Percentiles rank a stretch among this genome's conserved stretches.
Conservation (phyloP, 2,113 vertebrate genomes). For the Melozone crissalis region DNA sequence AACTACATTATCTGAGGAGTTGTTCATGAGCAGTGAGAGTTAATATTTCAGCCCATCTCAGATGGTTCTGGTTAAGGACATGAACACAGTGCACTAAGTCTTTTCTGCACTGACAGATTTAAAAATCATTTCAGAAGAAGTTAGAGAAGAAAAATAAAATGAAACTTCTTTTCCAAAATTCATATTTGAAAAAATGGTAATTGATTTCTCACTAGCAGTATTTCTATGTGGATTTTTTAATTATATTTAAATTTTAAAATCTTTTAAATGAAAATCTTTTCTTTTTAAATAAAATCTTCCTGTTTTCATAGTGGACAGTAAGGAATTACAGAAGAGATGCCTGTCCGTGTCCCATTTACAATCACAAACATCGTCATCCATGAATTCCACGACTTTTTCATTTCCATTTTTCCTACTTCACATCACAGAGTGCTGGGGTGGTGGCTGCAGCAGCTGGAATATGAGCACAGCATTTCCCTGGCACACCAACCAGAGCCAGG, state of each 20-base stretch:
- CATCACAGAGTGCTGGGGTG: not conserved
- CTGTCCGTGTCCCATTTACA: fast-evolving
- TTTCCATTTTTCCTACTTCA: not conserved
- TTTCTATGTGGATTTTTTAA: not conserved
- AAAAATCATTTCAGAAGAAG: not conserved
- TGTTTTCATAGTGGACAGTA: not conserved
- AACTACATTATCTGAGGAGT: not conserved
- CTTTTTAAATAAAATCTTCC: not conserved
- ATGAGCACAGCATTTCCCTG: not conserved
- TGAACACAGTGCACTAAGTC: not conserved
- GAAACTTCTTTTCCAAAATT: not conserved
- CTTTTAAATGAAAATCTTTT: not conserved
- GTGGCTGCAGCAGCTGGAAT: not conserved
- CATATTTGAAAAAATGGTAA: not conserved
- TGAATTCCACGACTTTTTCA: not conserved
- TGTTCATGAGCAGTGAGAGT: not conserved
- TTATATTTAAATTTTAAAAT: not conserved
- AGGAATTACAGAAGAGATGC: not conserved
- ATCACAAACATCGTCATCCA: not conserved
- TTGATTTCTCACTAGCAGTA: not conserved
- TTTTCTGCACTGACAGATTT: not conserved
- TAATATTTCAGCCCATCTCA: not conserved
- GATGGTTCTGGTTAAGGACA: not conserved
- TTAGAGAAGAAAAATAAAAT: not conserved
- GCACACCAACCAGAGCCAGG: not conserved